Evolutionary conservation across 2,113 vertebrate genomes (phyloP), one percentile per base, ranked within the genome.

Genomic region (Tetrax tetrax): DNA sequence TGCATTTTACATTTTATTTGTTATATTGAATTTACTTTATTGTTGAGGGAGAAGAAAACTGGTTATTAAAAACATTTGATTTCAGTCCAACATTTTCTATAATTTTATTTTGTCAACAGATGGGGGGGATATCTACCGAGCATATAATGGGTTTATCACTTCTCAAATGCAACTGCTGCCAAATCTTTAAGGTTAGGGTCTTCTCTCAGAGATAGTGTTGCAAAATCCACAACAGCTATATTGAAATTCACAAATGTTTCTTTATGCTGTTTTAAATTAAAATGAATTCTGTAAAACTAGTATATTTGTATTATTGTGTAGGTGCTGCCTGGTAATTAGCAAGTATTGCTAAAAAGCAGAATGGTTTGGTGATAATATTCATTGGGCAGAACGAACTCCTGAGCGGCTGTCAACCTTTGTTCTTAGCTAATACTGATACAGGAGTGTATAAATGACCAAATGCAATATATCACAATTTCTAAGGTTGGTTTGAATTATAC

Each of bases 21-120:
- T 75, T 84, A 75, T 19, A 57, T 11, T 47, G 31, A 65, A 64
- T 84, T 90, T 90, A 78, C 77, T 93, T 93, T 86, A 77, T 80
- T 90, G 74, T 63, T 61, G 31, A 13, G 35, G 25, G 19, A 21
- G 20, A 43, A 83, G 63, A 90, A 91, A 86, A 37, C 56, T 59
- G 63, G 43, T 93, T 96, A 94, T 86, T 91, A 92, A 93, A 93
- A 92, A 35, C 72, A 69, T 57, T 72, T 91, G 37, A 93, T 89
- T 95, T 95, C n/a, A 76, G 41, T 89, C 72, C 80, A 96, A 79
- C n/a, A 9, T 82, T 93, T 94, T 85, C 74, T 91, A 76, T 83
- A 72, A 89, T 95, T 79, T 93, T 68, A 53, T 80, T 95, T 95
- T 94, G 87, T 90, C 87, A 97, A 51, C 91, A 96, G 91, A 94